Percentiles rank a stretch among this genome's conserved stretches.
phyloP scores from a whole-genome alignment of 2,113 vertebrate genomes.

The Passer montanus region DNA sequence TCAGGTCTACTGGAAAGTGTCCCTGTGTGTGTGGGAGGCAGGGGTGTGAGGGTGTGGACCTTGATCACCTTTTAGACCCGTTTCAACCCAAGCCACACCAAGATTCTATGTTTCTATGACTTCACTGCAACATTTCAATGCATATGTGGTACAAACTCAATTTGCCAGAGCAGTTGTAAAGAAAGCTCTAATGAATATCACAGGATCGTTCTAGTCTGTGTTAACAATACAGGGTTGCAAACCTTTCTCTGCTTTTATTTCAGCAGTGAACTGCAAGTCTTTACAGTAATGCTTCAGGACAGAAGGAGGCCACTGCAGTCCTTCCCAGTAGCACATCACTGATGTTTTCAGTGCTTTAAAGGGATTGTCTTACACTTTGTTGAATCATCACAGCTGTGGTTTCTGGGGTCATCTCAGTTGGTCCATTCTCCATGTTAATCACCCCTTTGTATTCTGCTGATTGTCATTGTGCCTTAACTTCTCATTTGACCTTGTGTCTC shows the following conservation, averaged over 20 bases:
- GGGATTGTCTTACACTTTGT: background rate
- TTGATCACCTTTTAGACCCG: rapidly evolving
- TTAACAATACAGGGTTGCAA: background rate
- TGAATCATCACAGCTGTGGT: background rate
- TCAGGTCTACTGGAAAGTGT: background rate
- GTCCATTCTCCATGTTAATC: background rate
- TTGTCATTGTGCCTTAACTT: background rate
- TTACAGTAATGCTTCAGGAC: conserved; percentile 5
- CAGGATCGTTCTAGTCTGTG: background rate
- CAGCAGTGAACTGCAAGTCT: background rate
- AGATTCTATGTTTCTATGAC: background rate
- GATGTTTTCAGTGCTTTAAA: background rate
- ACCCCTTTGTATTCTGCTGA: background rate
- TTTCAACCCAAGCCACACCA: background rate
- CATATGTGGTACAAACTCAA: background rate
- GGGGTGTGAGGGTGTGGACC: rapidly evolving
- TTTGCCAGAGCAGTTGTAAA: background rate
- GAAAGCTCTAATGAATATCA: background rate
- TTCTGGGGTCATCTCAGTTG: background rate
- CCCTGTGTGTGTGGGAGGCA: no score
- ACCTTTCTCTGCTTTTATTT: background rate
- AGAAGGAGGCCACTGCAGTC: conserved; percentile 7
- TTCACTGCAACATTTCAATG: background rate
- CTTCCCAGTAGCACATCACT: background rate
- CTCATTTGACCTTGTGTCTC: background rate